A percentile compares a stretch with the other conserved stretches of the same genome.
Evolutionary conservation across 1,140 invertebrate species (phyloP).

Genomic region (Drosophila parvula): DNA sequence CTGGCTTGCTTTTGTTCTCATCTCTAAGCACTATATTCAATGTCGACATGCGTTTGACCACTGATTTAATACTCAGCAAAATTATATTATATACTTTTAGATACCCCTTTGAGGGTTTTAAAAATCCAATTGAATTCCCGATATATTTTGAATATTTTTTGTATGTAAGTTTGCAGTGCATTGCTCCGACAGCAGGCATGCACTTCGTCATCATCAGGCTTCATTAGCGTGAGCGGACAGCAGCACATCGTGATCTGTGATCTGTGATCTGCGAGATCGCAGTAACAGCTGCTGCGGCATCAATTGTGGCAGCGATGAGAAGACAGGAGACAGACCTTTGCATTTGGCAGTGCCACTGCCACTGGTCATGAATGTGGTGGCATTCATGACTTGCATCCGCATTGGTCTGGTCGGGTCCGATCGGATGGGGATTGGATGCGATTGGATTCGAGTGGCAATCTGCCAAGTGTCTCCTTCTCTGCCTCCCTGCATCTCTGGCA

Average conservation of each 20-base stretch:
- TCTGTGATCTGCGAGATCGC: constrained; percentile 51
- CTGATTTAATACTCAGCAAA: not conserved
- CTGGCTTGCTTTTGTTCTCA: too few species aligned
- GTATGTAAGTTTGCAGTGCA: constrained; percentile 4
- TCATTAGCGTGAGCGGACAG: constrained; percentile 76
- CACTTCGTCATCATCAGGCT: constrained; percentile 75
- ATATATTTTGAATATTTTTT: not conserved
- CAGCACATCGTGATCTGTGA: constrained; percentile 70
- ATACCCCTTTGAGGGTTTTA: not conserved
- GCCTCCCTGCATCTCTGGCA: too few species aligned
- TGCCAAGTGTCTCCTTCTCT: constrained; percentile 18
- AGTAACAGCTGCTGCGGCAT: constrained; percentile 37
- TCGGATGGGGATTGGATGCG: not conserved
- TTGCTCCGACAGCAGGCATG: constrained; percentile 18
- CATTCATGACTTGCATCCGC: constrained; percentile 54
- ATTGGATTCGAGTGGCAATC: constrained; percentile 22
- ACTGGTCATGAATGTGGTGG: constrained; percentile 50
- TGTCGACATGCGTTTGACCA: too few species aligned
- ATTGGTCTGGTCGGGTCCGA: constrained; percentile 11
- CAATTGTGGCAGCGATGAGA: constrained; percentile 15
- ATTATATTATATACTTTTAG: not conserved
- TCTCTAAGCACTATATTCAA: too few species aligned
- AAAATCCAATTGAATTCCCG: not conserved
- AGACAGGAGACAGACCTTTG: constrained; percentile 37
- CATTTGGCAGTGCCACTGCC: constrained; percentile 32